phyloP scores from a whole-genome alignment of 2,113 vertebrate species.

The Xiphorhynchus elegans region DNA sequence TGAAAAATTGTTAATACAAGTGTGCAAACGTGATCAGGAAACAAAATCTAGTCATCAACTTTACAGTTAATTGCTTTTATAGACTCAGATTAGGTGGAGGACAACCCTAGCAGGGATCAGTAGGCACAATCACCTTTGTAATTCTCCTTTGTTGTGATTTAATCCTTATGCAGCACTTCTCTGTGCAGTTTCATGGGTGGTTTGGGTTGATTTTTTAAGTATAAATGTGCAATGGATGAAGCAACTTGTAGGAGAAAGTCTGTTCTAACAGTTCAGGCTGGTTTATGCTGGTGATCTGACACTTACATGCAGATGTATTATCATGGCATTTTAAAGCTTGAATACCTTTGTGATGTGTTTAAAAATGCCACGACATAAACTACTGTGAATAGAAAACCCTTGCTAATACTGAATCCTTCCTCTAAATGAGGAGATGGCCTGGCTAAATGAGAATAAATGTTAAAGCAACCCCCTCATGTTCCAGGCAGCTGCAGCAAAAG shows the following conservation, averaged over 20 bases:
- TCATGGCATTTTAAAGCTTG: not conserved
- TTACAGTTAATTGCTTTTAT: not conserved
- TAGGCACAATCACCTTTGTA: not conserved
- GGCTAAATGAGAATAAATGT: not conserved
- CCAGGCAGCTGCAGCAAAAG: not conserved
- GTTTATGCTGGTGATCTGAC: not conserved
- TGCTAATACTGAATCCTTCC: not conserved
- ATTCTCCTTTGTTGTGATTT: not conserved
- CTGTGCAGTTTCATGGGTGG: not conserved
- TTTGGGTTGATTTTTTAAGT: not conserved
- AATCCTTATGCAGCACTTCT: not conserved
- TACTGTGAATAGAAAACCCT: not conserved
- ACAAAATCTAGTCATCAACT: not conserved
- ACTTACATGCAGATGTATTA: not conserved
- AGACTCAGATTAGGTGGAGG: not conserved
- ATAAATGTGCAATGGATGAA: not conserved
- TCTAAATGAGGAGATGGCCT: not conserved
- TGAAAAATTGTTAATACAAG: not conserved
- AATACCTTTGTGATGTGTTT: not conserved
- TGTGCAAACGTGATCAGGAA: not conserved
- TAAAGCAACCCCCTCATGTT: not conserved
- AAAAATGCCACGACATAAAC: not conserved
- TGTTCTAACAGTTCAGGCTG: not conserved
- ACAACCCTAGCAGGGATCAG: not conserved
- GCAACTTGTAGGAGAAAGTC: not conserved